These are phyloP conservation scores for Perca flavescens DNA, from an alignment of 2,113 vertebrate genomes.

Conservation along the genomic window DNA sequence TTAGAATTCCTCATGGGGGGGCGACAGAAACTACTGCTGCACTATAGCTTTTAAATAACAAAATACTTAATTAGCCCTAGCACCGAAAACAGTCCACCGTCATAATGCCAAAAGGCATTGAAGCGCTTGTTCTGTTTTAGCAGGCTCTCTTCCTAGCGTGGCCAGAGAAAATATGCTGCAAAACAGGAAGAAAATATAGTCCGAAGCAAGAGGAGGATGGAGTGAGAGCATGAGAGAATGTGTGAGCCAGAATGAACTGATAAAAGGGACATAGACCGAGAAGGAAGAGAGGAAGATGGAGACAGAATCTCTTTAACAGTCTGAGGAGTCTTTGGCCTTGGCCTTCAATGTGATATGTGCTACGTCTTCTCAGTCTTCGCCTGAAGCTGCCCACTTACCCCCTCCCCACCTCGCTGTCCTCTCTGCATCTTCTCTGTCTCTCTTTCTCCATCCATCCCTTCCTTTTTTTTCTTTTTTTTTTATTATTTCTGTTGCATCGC, in stretches of 20 bases:
- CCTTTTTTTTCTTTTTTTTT: not conserved
- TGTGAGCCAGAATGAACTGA: slow-evolving; percentile 16
- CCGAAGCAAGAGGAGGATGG: slow-evolving; percentile 12
- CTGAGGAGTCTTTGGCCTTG: slow-evolving; percentile 65
- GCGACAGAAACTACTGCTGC: too few relatives aligned
- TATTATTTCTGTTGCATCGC: slow-evolving; percentile 41
- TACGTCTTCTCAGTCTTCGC: slow-evolving; percentile 65
- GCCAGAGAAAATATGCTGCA: slow-evolving; percentile 19
- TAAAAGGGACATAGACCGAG: not conserved
- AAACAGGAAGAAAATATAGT: slow-evolving; percentile 27
- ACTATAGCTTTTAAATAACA: slow-evolving; percentile 7
- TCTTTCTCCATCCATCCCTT: not conserved
- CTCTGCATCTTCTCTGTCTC: not conserved
- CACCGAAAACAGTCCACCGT: slow-evolving; percentile 19
- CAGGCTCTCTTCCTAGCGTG: slow-evolving; percentile 10
- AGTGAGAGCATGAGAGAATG: slow-evolving; percentile 16
- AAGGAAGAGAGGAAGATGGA: slow-evolving; percentile 10
- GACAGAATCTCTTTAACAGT: slow-evolving; percentile 75
- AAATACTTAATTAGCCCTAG: slow-evolving; percentile 32
- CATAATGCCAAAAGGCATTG: slow-evolving; percentile 8
- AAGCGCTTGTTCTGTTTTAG: slow-evolving; percentile 1
- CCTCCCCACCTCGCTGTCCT: not conserved
- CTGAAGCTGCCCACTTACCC: slow-evolving; percentile 48
- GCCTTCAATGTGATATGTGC: slow-evolving; percentile 65
- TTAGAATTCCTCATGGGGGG: too few relatives aligned